Base-by-base conservation (phyloP, 2,888 invertebrate species). In the Tanytarsus gracilentus region DNA sequence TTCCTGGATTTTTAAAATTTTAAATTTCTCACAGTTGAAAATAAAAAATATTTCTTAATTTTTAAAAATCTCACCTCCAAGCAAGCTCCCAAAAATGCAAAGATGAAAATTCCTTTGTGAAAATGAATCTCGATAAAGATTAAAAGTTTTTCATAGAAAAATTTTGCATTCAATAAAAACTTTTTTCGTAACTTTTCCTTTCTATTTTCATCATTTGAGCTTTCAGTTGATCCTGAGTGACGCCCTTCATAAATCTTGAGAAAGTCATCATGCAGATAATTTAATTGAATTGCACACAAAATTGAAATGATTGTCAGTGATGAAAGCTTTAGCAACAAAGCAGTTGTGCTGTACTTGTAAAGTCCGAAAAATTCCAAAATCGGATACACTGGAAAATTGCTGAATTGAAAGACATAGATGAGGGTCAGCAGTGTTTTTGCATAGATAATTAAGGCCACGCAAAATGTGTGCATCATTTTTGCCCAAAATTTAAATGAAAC, bases 401-500 rank as follows among this genome's bases (percentile, higher is more conserved):
- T 72, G 69, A 86, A 86, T 69, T 87, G 86, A 70, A 84, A 86
- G 4, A 83, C 83, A 69, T 86, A 86, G 49, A 85, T 79, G 48
- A 81, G 74, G 61, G 84, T 79, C 39, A 86, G 72, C 65, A 86
- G 82, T 2, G 80, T 68, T 73, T 85, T 83, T 4, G 85, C 84
- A 71, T 85, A 86, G 61, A 81, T 75, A 63, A 86, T 85, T 18
- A 85, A 80, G 11, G 82, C 77, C 66, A 85, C 75, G 84, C 84
- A 85, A 72, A 84, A 85, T 11, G 77, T 73, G 66, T 81, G 82
- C 77, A 85, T 79, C 67, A 81, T 78, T 66, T 76, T 75, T 51
- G 85, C 76, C 84, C 85, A 86, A 8, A 78, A 71, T 6, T 70
- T 69, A 75, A 83, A 84, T 4, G 82, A 83, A 58, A 83, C 70